A percentile compares a stretch with the other conserved stretches of the same genome.
phyloP scores from a whole-genome alignment of 2,113 vertebrate species.

The Laticauda colubrina region DNA sequence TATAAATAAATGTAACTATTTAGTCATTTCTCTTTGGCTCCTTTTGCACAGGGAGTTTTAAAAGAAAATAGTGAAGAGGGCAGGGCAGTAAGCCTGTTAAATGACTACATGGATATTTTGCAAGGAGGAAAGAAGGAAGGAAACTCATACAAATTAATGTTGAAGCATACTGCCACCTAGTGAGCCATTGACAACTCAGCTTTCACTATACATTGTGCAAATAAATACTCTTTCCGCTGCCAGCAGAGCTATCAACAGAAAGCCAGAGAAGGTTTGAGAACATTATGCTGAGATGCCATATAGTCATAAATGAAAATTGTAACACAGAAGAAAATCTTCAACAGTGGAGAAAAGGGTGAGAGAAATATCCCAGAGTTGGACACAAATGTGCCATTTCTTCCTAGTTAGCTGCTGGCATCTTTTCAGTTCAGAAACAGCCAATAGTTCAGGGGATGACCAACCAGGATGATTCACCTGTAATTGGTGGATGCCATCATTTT shows the following conservation, averaged over 20 bases:
- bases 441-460: neutral
- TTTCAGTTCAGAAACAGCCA: neutral
- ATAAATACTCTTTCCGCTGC: neutral
- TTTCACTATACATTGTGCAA: neutral
- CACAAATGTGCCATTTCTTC: neutral
- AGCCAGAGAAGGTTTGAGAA: neutral
- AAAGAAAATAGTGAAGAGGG: neutral
- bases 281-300: no score
- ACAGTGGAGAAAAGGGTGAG: neutral
- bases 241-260: neutral
- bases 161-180: constrained; percentile 34
- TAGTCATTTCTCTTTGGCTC: no score
- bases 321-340: neutral
- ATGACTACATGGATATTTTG: neutral
- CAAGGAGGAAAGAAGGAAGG: neutral
- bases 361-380: neutral
- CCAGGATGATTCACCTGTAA: neutral
- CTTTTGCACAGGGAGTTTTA: neutral
- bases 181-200: neutral
- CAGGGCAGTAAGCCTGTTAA: neutral
- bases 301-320: neutral
- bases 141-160: neutral
- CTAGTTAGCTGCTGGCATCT: neutral
- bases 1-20: neutral
- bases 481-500: neutral